Evolutionary conservation across 2,888 invertebrate species (phyloP).

Genomic region (Cantharis flavilabris): DNA sequence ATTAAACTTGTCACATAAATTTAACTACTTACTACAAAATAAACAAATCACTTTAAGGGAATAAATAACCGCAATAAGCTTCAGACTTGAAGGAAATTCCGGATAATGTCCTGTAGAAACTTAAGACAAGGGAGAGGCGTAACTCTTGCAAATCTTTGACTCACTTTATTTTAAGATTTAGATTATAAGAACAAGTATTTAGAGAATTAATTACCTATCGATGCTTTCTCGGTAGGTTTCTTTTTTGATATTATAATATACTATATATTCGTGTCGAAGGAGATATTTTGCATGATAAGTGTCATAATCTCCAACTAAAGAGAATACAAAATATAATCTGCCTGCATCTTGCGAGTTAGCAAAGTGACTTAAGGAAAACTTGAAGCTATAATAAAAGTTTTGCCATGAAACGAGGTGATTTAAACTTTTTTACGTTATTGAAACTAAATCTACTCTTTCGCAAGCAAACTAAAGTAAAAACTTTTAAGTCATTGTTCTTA

Average conservation of each 20-base stretch:
- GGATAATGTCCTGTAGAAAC: constrained; percentile 47
- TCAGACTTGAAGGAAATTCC: constrained; percentile 40
- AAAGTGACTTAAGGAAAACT: constrained; percentile 18
- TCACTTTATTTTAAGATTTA: neutral
- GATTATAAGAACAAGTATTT: neutral
- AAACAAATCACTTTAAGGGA: constrained; percentile 41
- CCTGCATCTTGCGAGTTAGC: constrained; percentile 16
- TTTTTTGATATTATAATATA: no score
- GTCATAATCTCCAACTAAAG: constrained; percentile 11
- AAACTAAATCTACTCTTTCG: constrained; percentile 10
- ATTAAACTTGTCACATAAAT: constrained; percentile 27
- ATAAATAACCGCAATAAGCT: constrained; percentile 48
- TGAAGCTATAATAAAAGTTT: constrained; percentile 21
- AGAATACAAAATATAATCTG: constrained; percentile 13
- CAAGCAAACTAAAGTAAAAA: constrained; percentile 5
- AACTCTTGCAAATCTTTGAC: constrained; percentile 46
- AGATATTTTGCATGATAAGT: constrained; percentile 6
- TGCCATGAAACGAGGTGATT: constrained; percentile 21
- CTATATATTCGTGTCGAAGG: no score
- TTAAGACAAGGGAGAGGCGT: constrained; percentile 51
- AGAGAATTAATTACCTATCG: neutral
- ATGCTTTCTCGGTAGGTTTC: neutral
- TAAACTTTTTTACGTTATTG: constrained; percentile 27
- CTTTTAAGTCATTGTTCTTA: constrained; percentile 11
- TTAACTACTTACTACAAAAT: constrained; percentile 32